A percentile compares a stretch with the other conserved stretches of the same genome.
These are phyloP conservation scores for Caenorhabditis sp. DNA, from an alignment of 2,888 invertebrate species.

Conservation along the genomic window DNA sequence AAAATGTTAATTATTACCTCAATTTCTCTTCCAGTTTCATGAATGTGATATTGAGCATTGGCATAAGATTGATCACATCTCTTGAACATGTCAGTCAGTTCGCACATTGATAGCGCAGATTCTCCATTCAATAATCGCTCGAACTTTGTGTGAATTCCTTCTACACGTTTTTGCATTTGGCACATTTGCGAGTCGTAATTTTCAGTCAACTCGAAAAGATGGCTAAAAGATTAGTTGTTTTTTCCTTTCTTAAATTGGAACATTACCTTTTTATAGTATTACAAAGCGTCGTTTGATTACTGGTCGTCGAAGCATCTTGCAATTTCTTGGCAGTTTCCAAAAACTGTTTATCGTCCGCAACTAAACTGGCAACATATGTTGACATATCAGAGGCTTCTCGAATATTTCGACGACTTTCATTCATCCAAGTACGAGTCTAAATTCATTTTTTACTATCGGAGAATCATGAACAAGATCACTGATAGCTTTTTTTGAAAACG, in stretches of 20 bases:
- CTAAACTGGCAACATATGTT: slow-evolving; percentile 7
- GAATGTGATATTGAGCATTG: slow-evolving; percentile 14
- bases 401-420: slow-evolving; percentile 18
- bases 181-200: slow-evolving; percentile 25
- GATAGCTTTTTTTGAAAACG: no score
- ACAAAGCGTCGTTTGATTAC: slow-evolving; percentile 19
- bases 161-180: slow-evolving; percentile 24
- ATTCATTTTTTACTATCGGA: no score
- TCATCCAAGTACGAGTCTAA: slow-evolving; percentile 25
- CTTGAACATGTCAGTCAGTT: slow-evolving; percentile 21
- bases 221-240: slow-evolving; percentile 12
- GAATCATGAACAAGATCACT: no score
- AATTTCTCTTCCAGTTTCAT: slow-evolving; percentile 23
- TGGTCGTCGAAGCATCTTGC: slow-evolving; percentile 21
- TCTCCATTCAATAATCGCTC: slow-evolving; percentile 31
- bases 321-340: slow-evolving; percentile 21
- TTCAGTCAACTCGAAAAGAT: slow-evolving; percentile 18
- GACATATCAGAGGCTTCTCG: slow-evolving; percentile 11
- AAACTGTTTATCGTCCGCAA: slow-evolving; percentile 18
- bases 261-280: slow-evolving; percentile 8
- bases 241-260: not conserved
- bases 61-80: slow-evolving; percentile 12
- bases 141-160: slow-evolving; percentile 11
- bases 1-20: no score
- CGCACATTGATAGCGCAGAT: slow-evolving; percentile 19